Conservation (phyloP, 2,888 invertebrate genomes). For the Brachylomia viminalis region DNA sequence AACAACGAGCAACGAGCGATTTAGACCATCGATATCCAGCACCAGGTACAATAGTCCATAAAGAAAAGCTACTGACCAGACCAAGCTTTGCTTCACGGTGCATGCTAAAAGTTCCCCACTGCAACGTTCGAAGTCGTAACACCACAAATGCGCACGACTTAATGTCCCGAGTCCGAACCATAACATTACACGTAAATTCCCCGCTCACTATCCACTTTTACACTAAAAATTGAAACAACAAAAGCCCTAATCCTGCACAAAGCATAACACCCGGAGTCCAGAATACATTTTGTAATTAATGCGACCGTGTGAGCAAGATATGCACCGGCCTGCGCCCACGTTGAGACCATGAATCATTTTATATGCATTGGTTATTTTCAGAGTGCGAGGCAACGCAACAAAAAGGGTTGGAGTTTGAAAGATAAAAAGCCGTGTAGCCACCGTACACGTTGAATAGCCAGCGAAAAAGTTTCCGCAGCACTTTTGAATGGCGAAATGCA, state of each 20-base stretch:
- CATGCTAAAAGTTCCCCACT: conserved; percentile 11
- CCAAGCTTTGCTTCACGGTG: conserved; percentile 5
- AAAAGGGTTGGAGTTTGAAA: conserved; percentile 68
- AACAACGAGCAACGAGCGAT: not conserved
- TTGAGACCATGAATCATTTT: conserved; percentile 83
- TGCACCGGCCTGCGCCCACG: conserved; percentile 72
- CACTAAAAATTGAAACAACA: conserved; percentile 51
- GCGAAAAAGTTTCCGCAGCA: conserved; percentile 66
- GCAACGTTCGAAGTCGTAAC: conserved; percentile 26
- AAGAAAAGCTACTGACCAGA: conserved; percentile 3
- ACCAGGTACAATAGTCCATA: not conserved
- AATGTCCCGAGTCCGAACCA: conserved; percentile 26
- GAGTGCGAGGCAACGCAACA: conserved; percentile 70
- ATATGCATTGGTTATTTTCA: conserved; percentile 84
- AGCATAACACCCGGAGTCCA: conserved; percentile 64
- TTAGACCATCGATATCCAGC: not conserved
- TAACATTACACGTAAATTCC: conserved; percentile 45
- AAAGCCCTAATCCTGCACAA: conserved; percentile 55
- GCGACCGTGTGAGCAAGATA: conserved; percentile 73
- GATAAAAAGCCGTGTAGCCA: conserved; percentile 71
- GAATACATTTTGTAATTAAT: conserved; percentile 80
- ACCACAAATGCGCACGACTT: conserved; percentile 34
- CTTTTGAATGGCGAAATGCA: conserved; percentile 63
- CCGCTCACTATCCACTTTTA: conserved; percentile 43
- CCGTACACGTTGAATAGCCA: conserved; percentile 64